These are phyloP conservation scores for silkworm (Bombyx mori) DNA, from an alignment of 1,140 invertebrate species.

Conservation along the genomic window ASM3026992v2 NC_085132.1:4430001-4430500, in stretches of 20 bases:
- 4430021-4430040: conserved; percentile 48
- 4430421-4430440: too few species aligned
- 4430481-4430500: too few species aligned
- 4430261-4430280: background rate
- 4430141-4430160: conserved; percentile 84
- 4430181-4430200: conserved; percentile 10
- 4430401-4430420: too few species aligned
- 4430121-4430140: conserved; percentile 64
- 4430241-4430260: conserved; percentile 1
- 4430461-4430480: too few species aligned
- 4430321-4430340: too few species aligned
- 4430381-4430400: too few species aligned
- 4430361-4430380: too few species aligned
- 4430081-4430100: conserved; percentile 54
- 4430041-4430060: conserved; percentile 56
- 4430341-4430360: too few species aligned
- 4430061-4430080: conserved; percentile 52
- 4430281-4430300: background rate
- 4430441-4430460: too few species aligned
- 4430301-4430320: background rate
- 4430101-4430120: conserved; percentile 52
- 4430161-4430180: conserved; percentile 94
- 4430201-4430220: too few species aligned
- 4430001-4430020: conserved; percentile 40
- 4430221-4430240: conserved; percentile 1